Conservation (phyloP, 2,797 vertebrate species). For the Saguinus oedipus region DNA sequence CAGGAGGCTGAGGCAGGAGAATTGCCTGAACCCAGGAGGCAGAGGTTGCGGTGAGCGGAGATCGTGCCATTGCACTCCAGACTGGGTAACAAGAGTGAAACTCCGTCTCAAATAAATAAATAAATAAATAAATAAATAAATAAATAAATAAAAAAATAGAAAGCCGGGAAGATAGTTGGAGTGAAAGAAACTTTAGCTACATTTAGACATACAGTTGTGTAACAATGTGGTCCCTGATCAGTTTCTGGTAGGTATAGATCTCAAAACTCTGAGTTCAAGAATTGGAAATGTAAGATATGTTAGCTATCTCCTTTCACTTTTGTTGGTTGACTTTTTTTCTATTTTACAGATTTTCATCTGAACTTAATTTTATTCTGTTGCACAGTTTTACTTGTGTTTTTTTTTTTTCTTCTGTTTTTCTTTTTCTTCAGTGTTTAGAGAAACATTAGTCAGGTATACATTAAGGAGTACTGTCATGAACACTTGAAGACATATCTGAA, state of each 20-base stretch:
- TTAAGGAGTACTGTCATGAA: background rate
- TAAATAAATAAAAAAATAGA: background rate
- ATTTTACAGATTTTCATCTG: background rate
- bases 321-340: background rate
- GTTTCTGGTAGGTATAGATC: background rate
- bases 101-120: no score
- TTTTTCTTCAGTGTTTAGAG: background rate
- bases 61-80: no score
- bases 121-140: background rate
- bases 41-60: no score
- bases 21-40: no score
- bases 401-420: background rate
- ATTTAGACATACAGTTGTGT: background rate
- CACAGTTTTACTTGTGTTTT: background rate
- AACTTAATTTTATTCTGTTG: background rate
- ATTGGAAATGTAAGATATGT: background rate
- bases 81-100: no score
- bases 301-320: background rate
- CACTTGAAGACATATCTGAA: background rate
- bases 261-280: background rate
- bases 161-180: background rate
- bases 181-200: background rate
- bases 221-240: background rate
- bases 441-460: background rate
- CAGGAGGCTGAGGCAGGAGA: no score